phyloP scores from a whole-genome alignment of 2,888 invertebrate genomes.

The Synanthedon andrenaeformis region DNA sequence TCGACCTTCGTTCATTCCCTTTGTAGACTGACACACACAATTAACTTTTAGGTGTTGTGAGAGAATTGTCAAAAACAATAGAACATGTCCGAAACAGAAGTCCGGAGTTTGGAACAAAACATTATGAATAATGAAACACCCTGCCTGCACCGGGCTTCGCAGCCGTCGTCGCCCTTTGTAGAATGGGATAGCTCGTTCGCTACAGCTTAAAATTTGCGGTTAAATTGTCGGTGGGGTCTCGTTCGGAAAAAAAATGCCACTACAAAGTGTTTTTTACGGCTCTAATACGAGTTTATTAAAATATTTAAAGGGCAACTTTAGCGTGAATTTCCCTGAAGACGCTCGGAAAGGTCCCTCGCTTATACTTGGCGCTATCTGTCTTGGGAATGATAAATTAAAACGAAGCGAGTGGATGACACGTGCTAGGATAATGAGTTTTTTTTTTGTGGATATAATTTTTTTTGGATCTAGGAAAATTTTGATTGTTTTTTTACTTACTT shows the following conservation, averaged over 20 bases:
- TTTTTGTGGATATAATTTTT: conserved; percentile 3
- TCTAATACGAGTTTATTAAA: conserved; percentile 68
- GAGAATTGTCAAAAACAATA: conserved; percentile 41
- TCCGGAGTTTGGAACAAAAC: conserved; percentile 53
- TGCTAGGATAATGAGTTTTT: conserved; percentile 30
- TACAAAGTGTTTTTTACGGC: conserved; percentile 66
- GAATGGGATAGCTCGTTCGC: not conserved
- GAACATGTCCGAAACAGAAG: conserved; percentile 41
- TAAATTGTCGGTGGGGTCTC: conserved; percentile 34
- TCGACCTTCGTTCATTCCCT: not conserved
- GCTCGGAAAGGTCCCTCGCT: conserved; percentile 42
- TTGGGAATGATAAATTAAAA: conserved; percentile 61
- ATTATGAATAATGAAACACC: conserved; percentile 66
- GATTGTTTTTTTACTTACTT: too few species aligned
- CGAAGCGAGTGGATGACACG: conserved; percentile 30
- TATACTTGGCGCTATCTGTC: conserved; percentile 40
- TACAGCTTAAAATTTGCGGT: conserved; percentile 25
- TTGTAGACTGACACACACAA: not conserved
- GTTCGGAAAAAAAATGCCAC: conserved; percentile 39
- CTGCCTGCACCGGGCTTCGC: conserved; percentile 33
- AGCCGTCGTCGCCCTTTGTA: conserved; percentile 10
- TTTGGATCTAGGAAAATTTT: not conserved
- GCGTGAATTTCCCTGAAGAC: conserved; percentile 65
- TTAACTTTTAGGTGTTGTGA: not conserved
- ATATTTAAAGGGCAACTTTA: conserved; percentile 67